phyloP scores from a whole-genome alignment of 1,140 invertebrate genomes.

The Triops longicaudatus region DNA sequence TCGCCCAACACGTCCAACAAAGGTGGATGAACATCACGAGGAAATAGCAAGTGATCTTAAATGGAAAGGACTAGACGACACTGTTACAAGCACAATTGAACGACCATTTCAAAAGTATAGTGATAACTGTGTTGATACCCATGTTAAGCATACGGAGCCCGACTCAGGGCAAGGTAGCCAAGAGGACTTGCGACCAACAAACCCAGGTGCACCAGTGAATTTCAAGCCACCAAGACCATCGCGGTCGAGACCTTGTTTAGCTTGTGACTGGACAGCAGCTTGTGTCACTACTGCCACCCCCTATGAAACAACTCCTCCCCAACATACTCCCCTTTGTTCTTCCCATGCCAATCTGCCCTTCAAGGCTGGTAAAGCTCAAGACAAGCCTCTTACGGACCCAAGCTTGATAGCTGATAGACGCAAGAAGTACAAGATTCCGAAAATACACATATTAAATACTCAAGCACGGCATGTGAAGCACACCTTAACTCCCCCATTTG shows the following conservation, averaged over 20 bases:
- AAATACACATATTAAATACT: constrained; percentile 13
- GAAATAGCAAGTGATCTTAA: background rate
- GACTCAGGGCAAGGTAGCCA: background rate
- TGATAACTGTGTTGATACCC: background rate
- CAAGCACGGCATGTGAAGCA: constrained; percentile 21
- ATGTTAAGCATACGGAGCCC: background rate
- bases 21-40: background rate
- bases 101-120: background rate
- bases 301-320: background rate
- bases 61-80: background rate
- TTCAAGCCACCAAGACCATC: background rate
- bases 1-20: background rate
- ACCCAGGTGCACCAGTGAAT: background rate
- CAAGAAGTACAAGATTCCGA: constrained; percentile 17
- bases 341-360: constrained; percentile 9
- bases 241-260: constrained; percentile 23
- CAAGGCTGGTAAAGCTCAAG: constrained; percentile 22
- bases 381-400: constrained; percentile 12
- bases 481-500: constrained; percentile 22
- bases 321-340: background rate
- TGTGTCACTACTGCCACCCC: background rate
- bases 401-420: constrained; percentile 17
- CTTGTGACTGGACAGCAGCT: constrained; percentile 21
- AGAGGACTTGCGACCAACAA: background rate
- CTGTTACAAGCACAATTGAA: background rate